Conservation (phyloP, 2,113 vertebrate genomes). For the Istiophorus platypterus region DNA sequence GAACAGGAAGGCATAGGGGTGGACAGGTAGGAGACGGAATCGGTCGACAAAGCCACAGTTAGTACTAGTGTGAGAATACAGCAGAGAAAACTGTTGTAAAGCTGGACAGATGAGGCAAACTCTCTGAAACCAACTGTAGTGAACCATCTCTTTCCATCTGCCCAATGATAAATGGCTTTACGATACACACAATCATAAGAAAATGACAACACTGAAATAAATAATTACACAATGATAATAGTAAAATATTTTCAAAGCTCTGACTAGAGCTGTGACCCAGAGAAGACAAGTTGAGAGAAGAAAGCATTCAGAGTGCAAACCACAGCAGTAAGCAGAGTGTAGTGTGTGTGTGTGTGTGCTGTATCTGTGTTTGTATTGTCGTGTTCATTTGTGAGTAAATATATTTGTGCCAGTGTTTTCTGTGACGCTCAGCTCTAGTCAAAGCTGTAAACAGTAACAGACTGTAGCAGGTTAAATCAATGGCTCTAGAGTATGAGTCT, state of each 20-base stretch:
- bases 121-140: constrained; percentile 10
- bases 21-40: not conserved
- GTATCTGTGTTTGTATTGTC: constrained; percentile 5
- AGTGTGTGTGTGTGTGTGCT: not conserved
- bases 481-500: constrained; percentile 14
- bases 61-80: constrained; percentile 7
- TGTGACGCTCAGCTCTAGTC: constrained; percentile 79
- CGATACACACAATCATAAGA: constrained; percentile 31
- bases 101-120: constrained; percentile 22
- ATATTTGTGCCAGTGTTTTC: constrained; percentile 54
- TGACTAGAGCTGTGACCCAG: constrained; percentile 49
- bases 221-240: constrained; percentile 56
- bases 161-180: constrained; percentile 54
- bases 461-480: constrained; percentile 33
- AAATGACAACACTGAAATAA: constrained; percentile 74
- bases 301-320: constrained; percentile 18
- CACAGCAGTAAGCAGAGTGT: constrained; percentile 35
- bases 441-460: constrained; percentile 84
- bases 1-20: constrained; percentile 34
- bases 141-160: constrained; percentile 14
- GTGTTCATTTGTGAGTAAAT: constrained; percentile 21
- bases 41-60: constrained; percentile 19
- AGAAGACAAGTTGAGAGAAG: constrained; percentile 7
- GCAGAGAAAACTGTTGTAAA: constrained; percentile 23
- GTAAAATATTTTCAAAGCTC: constrained; percentile 50